Base-by-base conservation (phyloP, 1,140 invertebrate genomes). In the Oryctes rhinoceros region DNA sequence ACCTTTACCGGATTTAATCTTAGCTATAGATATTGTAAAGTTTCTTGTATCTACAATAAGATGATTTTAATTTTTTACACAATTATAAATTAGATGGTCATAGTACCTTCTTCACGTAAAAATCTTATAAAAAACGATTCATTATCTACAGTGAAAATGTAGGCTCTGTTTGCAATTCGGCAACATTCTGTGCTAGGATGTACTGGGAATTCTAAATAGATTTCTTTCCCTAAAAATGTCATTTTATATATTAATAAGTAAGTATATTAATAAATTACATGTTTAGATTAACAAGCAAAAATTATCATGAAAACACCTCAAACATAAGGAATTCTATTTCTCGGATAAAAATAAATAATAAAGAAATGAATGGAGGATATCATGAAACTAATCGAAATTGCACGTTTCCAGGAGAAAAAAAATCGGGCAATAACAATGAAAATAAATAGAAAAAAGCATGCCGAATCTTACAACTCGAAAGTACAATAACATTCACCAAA, bases 21-120 rank as follows among this genome's bases (percentile, higher is more conserved):
- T 95, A 80, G 91, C 91, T 84, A 96, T 91, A 86, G 93, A 89
- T 84, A 93, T 91, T 87, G 95, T 93, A 88, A 97, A 96, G 81
- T 90, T 91, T 87, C 92, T 91, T 84, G 94, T 92, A 88, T 96
- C 94, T 91, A 87, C 84, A 86, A 81, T 76, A 35, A 35, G 30
- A 71, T 30, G 1, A 15, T 71, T n/a, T 18, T n/a, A 4, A 59
- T 44, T 7, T 44, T 3, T 44, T 44, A 44, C 39, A 44, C 9
- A 3, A 10, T 7, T 44, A 44, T 5, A 7, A 44, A 44, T 44
- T 5, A 84, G 30, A 30, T 47, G 24, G 5, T 7, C 80, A 76
- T 20, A 13, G 86, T 81, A 90, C 89, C 89, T 85, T 87, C 84
- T 83, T 89, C 89, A 83, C 84, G 88, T 74, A 83, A 83, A 84